Base-by-base conservation (phyloP, 2,113 vertebrate genomes). In the Atlantisia rogersi region DNA sequence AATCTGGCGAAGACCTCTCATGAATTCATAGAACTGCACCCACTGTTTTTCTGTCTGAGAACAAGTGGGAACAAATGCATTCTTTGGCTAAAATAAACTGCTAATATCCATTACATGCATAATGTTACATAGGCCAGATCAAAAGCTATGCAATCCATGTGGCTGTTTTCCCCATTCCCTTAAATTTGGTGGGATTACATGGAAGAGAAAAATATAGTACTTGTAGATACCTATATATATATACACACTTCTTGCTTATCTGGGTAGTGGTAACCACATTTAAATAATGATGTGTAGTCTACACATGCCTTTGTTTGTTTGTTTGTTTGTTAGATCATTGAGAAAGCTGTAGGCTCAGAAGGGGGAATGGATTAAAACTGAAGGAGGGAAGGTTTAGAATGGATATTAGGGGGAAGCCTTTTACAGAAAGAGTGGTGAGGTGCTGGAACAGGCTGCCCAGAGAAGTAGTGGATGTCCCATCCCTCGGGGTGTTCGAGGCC, bases 1-100 rank as follows among this genome's bases (percentile, higher is more conserved):
- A 46, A 82, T 42, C 80, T 90, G 62, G 65, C 82, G 65, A 73
- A 94, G 44, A 69, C 24, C 25, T 52, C 68, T 75, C 22, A 68
- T 22, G 35, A 78, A 92, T 95, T 85, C 88, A 87, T 2, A 74
- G 67, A 95, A 86, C 29, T 79, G 83, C 64, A 86, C 85, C 37
- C 55, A 88, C 15, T 70, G 53, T 31, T 87, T 87, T 92, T 85
- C 79, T 81, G n/a, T 86, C 95, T 96, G 63, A 90, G 52, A 84
- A 55, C 44, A 82, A 94, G 40, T 69, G 83, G 63, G 60, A 91
- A 88, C 29, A 93, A 90, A 85, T 60, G 15, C 90, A 94, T 97
- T 97, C 52, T 97, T 96, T 94, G 76, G 69, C 87, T 88, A 85
- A 95, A 97, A 96, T 88, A 96, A 95, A 94, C 32, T 81, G 44